Base-by-base conservation (phyloP, 2,797 vertebrate genomes). In the Karalla daura region DNA sequence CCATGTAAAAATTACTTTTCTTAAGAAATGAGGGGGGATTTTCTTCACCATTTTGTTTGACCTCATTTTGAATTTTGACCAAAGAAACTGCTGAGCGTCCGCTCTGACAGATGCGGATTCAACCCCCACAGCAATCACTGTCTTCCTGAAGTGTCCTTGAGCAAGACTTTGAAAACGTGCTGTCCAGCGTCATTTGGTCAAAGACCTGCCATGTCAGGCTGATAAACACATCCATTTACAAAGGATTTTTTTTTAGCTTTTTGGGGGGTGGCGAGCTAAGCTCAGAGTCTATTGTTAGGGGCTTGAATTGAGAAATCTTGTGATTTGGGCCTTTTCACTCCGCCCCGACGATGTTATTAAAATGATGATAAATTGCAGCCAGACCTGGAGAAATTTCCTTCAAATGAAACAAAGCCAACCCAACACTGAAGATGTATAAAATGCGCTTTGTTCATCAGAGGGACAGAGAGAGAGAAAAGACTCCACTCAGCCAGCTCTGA, bases 401-500 rank as follows among this genome's bases (percentile, higher is more conserved):
- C 87, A 91, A 92, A 93, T 93, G 92, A 94, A 88, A 93, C 94
- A 94, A 95, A 94, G 70, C 68, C 72, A 88, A 88, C 86, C 81
- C 84, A 94, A 91, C 85, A 81, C 73, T 28, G 88, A 90, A 94
- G 93, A 95, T 94, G 94, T 95, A 93, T 76, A 95, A 97, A 95
- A 96, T 95, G 94, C 88, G 91, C 95, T 97, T 96, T 96, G 81
- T 93, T 97, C 95, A 92, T 89, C 88, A 72, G 78, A 89, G 85
- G 74, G 56, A 78, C n/a, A n/a, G 51, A 41, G 66, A 77, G 63
- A 56, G 89, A 89, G 88, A 94, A 94, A 83, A 86, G 73, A 91
- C 93, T 94, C 95, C 94, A 97, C 97, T 98, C 95, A 96, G 91
- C 79, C 56, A 88, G 91, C 92, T 83, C 90, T 98, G 95, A 98